These are phyloP conservation scores for Drosophila busckii DNA, from an alignment of 1,140 invertebrate genomes.

Conservation along the genomic window DNA sequence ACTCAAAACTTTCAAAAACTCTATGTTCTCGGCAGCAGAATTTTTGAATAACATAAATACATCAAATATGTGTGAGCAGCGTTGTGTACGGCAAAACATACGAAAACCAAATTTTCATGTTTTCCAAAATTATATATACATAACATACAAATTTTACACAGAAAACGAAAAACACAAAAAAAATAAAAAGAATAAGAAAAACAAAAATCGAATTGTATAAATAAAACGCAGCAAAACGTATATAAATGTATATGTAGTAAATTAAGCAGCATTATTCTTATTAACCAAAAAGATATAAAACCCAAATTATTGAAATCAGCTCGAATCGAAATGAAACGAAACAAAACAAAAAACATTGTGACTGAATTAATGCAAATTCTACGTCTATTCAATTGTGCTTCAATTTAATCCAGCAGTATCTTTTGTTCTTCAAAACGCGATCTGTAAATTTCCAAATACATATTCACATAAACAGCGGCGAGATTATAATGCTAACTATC, in stretches of 20 bases:
- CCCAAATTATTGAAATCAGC: conserved; percentile 61
- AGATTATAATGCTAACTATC: conserved; percentile 14
- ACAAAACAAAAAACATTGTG: conserved; percentile 31
- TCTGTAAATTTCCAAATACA: conserved; percentile 37
- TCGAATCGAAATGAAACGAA: conserved; percentile 37
- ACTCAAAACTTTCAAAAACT: neutral
- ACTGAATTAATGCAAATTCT: conserved; percentile 41
- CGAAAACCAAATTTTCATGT: conserved; percentile 37
- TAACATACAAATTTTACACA: conserved; percentile 22
- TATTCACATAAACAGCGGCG: conserved; percentile 8
- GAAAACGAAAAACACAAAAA: conserved; percentile 19
- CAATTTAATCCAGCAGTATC: conserved; percentile 24
- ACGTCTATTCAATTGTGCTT: conserved; percentile 50
- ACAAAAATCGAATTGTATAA: conserved; percentile 51
- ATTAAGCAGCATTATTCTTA: conserved; percentile 76
- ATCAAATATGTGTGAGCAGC: no score
- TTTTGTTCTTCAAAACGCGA: conserved; percentile 40
- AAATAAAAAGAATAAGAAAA: conserved; percentile 1
- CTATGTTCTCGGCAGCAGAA: no score
- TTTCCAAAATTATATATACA: conserved; percentile 36
- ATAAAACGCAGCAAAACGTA: conserved; percentile 63
- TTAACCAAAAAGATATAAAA: conserved; percentile 63
- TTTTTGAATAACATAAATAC: no score
- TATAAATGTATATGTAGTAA: conserved; percentile 74
- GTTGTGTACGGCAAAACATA: conserved; percentile 46